Conservation (phyloP, 2,797 vertebrate species). For the Lacerta bilineata region DNA sequence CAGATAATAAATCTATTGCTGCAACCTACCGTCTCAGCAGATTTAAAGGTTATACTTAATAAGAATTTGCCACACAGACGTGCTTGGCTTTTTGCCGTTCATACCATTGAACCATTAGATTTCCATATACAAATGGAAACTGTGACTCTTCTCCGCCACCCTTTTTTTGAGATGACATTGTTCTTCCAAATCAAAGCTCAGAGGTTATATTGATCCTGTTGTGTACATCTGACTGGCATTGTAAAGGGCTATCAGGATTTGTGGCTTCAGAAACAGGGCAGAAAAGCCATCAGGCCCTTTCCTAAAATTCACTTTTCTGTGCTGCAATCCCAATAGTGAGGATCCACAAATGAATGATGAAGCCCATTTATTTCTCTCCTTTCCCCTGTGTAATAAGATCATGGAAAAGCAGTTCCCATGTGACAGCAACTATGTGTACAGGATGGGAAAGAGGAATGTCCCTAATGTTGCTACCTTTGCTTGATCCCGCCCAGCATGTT, state of each 20-base stretch:
- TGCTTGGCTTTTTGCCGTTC: slow-evolving; percentile 32
- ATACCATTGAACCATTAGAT: not conserved
- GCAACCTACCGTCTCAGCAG: slow-evolving; percentile 29
- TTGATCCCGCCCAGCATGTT: not conserved
- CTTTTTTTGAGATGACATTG: slow-evolving; percentile 10
- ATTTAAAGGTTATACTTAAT: slow-evolving; percentile 56
- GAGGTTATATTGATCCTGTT: slow-evolving; percentile 5
- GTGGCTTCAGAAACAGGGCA: not conserved
- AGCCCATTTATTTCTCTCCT: too few relatives aligned
- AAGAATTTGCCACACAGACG: slow-evolving; percentile 41
- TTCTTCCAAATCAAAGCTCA: slow-evolving; percentile 24
- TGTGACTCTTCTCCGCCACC: not conserved
- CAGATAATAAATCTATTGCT: slow-evolving; percentile 48
- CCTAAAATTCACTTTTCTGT: not conserved
- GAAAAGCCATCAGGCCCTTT: not conserved
- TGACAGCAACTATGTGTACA: not conserved
- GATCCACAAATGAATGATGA: not conserved
- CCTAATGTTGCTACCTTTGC: not conserved
- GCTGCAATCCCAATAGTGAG: not conserved
- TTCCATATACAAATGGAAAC: not conserved
- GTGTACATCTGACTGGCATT: not conserved
- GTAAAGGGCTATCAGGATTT: not conserved
- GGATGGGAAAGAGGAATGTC: not conserved
- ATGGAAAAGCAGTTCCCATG: not conserved
- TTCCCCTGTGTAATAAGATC: not conserved